These are phyloP conservation scores for Chionodraco myersi DNA, from an alignment of 2,113 vertebrate genomes.

Conservation along the genomic window DNA sequence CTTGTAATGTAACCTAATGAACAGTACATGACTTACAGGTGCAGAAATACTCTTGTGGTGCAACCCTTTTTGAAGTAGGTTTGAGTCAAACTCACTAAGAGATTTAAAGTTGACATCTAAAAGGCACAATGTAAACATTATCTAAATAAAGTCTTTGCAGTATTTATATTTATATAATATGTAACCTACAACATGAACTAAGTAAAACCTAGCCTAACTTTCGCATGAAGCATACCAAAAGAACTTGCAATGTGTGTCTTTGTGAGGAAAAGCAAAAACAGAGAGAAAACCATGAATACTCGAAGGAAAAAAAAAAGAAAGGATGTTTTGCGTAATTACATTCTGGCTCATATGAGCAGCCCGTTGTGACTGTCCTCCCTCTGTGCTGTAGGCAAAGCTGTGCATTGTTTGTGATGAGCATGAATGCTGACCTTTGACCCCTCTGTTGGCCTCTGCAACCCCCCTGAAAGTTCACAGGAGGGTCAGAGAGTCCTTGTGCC, in stretches of 20 bases:
- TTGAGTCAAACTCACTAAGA: background rate
- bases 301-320: conserved; percentile 4
- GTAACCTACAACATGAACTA: background rate
- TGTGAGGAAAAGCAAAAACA: background rate
- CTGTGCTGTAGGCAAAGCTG: conserved; percentile 85
- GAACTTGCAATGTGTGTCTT: conserved; percentile 7
- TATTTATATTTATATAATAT: background rate
- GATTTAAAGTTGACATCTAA: background rate
- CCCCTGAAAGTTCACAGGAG: conserved; percentile 90
- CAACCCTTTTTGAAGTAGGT: background rate
- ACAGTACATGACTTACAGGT: too few relatives aligned
- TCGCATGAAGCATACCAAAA: conserved; percentile 11
- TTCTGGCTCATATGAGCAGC: conserved; percentile 70
- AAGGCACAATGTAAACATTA: background rate
- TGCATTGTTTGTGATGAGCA: conserved; percentile 92
- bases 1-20: too few relatives aligned
- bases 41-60: background rate
- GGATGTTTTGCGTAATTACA: conserved; percentile 46
- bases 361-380: conserved; percentile 73
- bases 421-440: conserved; percentile 92
- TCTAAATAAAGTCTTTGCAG: background rate
- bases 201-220: background rate
- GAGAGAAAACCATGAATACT: background rate
- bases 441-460: conserved; percentile 88
- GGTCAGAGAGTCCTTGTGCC: conserved; percentile 89